These are phyloP conservation scores for Cirrhinus molitorella DNA, from an alignment of 2,797 vertebrate species.

Conservation along the genomic window DNA sequence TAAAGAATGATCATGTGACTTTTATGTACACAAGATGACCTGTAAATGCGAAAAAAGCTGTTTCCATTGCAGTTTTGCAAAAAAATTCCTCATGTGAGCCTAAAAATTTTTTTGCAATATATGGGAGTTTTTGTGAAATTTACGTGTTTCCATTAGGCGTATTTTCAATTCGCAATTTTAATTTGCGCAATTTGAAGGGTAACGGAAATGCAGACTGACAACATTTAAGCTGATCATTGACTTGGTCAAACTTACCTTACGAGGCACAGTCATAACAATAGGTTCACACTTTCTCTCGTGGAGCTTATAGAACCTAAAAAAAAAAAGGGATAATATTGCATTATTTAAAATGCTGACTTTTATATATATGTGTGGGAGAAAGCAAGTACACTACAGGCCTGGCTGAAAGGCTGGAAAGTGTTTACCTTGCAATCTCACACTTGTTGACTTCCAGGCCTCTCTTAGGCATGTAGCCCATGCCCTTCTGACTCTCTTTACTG, in stretches of 20 bases:
- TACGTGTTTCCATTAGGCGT: no score
- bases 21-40: no score
- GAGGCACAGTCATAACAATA: constrained; percentile 90
- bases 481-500: constrained; percentile 92
- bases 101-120: no score
- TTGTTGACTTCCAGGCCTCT: constrained; percentile 93
- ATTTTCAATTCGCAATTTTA: no score
- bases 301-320: constrained; percentile 90
- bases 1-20: no score
- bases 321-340: background rate
- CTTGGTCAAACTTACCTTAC: constrained; percentile 81
- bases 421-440: constrained; percentile 91
- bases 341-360: background rate
- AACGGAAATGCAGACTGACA: background rate
- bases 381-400: background rate
- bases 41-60: no score
- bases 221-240: background rate
- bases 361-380: constrained; percentile 12
- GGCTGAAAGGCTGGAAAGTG: constrained; percentile 27
- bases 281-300: constrained; percentile 92
- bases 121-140: no score
- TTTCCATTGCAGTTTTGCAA: no score
- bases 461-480: constrained; percentile 93
- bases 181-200: no score
- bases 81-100: no score